Conservation (phyloP, 1,140 invertebrate species). For the Zaprionus capensis region DNA sequence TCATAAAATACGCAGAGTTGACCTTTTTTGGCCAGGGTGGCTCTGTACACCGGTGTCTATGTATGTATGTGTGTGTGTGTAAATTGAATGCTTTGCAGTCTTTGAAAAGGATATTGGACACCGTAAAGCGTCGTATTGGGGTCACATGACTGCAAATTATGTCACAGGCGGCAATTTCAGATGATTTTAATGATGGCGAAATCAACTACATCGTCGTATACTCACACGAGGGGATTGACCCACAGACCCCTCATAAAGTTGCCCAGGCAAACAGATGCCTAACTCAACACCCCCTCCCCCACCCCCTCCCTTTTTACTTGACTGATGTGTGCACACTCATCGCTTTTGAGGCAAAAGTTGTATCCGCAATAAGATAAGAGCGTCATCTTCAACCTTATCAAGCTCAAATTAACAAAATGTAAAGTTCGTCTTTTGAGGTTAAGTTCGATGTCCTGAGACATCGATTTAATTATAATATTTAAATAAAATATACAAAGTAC, state of each 20-base stretch:
- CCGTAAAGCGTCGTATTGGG: slow-evolving; percentile 24
- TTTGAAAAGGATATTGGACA: slow-evolving; percentile 51
- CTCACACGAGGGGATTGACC: slow-evolving; percentile 51
- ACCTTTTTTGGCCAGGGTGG: slow-evolving; percentile 15
- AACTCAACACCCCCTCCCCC: neutral
- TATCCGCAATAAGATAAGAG: neutral
- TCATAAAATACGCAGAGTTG: slow-evolving; percentile 64
- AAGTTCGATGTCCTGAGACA: neutral
- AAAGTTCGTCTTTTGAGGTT: neutral
- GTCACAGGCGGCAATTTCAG: slow-evolving; percentile 66
- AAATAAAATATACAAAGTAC: neutral
- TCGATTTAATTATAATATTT: neutral
- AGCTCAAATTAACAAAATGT: neutral
- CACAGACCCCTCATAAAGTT: slow-evolving; percentile 10
- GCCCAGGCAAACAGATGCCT: slow-evolving; percentile 1
- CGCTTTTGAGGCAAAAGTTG: slow-evolving; percentile 2
- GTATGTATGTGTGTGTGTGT: neutral
- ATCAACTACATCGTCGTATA: slow-evolving; percentile 32
- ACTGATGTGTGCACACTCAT: slow-evolving; percentile 6
- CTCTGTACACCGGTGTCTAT: neutral
- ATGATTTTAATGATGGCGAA: slow-evolving; percentile 74
- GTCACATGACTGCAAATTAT: slow-evolving; percentile 69
- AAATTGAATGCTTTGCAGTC: slow-evolving; percentile 38
- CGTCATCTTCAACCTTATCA: neutral
- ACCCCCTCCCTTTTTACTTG: neutral